A percentile compares a stretch with the other conserved stretches of the same genome.
Evolutionary conservation across 1,140 invertebrate genomes (phyloP).

Genomic region (Heliconius congener): DNA sequence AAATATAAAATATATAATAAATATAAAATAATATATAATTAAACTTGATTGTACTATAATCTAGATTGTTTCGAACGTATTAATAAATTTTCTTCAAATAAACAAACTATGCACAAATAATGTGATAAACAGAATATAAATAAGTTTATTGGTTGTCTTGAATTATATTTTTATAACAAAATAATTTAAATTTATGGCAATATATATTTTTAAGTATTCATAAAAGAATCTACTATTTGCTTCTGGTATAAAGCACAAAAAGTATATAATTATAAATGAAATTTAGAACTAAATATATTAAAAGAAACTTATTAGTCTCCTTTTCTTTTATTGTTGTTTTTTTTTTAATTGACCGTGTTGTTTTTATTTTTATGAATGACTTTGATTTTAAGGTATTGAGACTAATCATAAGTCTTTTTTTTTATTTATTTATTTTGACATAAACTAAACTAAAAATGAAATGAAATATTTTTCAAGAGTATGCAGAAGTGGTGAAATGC

Average conservation of each 20-base stretch:
- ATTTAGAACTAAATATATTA: not conserved
- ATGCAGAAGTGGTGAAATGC: not conserved
- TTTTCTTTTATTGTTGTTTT: no score
- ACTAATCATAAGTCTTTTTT: no score
- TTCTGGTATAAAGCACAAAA: slow-evolving; percentile 9
- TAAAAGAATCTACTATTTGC: not conserved
- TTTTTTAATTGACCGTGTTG: no score
- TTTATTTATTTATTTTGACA: no score
- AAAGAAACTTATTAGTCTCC: no score
- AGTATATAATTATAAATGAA: not conserved
- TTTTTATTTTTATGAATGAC: no score
- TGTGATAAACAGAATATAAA: not conserved
- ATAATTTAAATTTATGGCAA: not conserved
- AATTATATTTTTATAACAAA: slow-evolving; percentile 11
- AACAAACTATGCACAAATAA: not conserved
- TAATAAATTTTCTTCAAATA: not conserved
- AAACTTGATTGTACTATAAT: not conserved
- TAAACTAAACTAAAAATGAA: no score
- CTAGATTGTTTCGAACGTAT: not conserved
- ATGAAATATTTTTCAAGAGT: not conserved
- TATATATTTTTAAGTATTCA: not conserved
- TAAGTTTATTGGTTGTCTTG: not conserved
- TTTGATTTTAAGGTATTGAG: no score
- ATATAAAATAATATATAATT: not conserved
- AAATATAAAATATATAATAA: not conserved